Evolutionary conservation across 2,888 invertebrate genomes (phyloP), one percentile per base, ranked within the genome.

Genomic region (Himalopsyche japonica): DNA sequence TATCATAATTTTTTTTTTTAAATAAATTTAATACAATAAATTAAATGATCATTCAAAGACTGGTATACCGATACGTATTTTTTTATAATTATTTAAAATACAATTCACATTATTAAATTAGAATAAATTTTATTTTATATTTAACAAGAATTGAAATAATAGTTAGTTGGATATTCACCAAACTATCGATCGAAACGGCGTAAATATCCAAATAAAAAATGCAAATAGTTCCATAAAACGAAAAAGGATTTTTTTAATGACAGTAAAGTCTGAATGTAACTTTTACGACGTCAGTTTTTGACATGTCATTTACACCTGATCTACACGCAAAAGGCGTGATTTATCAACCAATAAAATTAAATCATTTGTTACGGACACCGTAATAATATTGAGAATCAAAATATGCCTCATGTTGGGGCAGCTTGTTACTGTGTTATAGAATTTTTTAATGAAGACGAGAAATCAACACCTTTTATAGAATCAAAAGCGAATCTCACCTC

Each of bases 231-330:
- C 70, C 15, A 70, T 70, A 27, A 70, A 24, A 24, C 70, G 12
- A 27, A 70, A 27, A 70, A 70, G 70, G 70, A 70, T 30, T 70
- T 20, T 70, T 70, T 70, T 70, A 70, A 70, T 70, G 70, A 70
- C 70, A 70, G 30, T 70, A 70, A 70, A 70, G 70, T 27, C 20
- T 15, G 70, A 70, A 70, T 70, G 70, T 70, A 70, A 70, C 70
- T 12, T 70, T 70, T 70, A 70, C 70, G 70, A 70, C 70, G 3
- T 77, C 37, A 27, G 48, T 18, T 78, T 82, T n/a, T 47, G 77
- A 43, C 49, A 77, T 82, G 57, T 78, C 77, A 79, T 64, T 57
- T 82, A 82, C 82, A 82, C 82, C 82, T 82, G 82, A 79, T 79
- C 78, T 48, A 48, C 43, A 82, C 79, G 57, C 48, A 82, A 82